Conservation (phyloP, 2,113 vertebrate species). For the Todiramphus saurophagus region DNA sequence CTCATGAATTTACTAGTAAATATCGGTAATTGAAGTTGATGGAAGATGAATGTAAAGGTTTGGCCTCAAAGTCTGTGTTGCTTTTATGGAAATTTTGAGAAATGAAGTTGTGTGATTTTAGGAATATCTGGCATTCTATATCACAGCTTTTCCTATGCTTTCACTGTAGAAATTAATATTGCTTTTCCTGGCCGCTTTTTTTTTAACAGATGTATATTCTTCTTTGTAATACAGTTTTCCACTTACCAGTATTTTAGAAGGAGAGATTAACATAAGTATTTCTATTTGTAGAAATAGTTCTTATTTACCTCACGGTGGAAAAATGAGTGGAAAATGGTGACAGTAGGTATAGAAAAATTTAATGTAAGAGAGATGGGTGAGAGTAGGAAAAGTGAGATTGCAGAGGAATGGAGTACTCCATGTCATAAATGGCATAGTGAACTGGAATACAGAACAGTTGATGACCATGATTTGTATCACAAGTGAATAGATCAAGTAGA, state of each 20-base stretch:
- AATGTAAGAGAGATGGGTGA: not conserved
- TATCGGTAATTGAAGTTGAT: conserved; percentile 4
- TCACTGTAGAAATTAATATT: not conserved
- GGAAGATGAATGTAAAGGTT: conserved; percentile 40
- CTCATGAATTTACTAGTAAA: conserved; percentile 32
- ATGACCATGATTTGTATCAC: not conserved
- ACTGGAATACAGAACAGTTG: not conserved
- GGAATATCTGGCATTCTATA: not conserved
- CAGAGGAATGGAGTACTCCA: not conserved
- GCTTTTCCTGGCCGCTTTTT: not conserved
- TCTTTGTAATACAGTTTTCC: not conserved
- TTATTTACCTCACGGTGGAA: not conserved
- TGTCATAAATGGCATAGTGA: not conserved
- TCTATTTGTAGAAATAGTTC: not conserved
- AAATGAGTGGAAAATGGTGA: not conserved
- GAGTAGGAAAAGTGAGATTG: not conserved
- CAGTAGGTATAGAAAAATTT: not conserved
- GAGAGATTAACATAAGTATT: not conserved
- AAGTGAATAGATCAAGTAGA: not conserved
- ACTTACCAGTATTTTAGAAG: not conserved
- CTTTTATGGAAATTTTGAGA: conserved; percentile 16
- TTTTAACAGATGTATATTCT: not conserved
- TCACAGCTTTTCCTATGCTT: not conserved
- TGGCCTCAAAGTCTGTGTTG: not conserved
- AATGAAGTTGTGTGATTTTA: not conserved